Base-by-base conservation (phyloP, 2,797 vertebrate genomes). In the Selene dorsalis region DNA sequence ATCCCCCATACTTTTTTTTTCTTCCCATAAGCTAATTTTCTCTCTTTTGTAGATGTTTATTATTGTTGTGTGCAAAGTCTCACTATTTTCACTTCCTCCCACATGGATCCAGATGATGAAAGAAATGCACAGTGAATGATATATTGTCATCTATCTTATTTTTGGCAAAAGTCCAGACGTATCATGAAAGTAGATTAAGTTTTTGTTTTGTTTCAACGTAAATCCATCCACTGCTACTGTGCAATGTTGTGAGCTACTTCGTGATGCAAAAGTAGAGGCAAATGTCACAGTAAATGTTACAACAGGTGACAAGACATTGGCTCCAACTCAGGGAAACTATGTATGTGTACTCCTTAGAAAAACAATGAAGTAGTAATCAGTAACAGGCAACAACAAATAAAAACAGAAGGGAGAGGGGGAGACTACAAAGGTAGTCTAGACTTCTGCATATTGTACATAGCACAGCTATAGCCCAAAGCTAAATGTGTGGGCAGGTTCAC, bases 61-160 rank as follows among this genome's bases (percentile, higher is more conserved):
- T 83, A 86, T 76, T 79, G 69, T 82, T 70, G 76, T 70, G 60
- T 43, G 64, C 41, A 30, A 55, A 26, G 77, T 78, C 83, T 82
- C 3, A 17, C n/a, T 59, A 52, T 75, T 83, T 82, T 69, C 28
- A 48, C 16, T 77, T 73, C 41, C 43, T 80, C 69, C 68, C 56
- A 68, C 52, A 11, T 35, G 35, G 18, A 64, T 57, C 39, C 57
- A 70, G 26, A 39, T 28, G 28, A 69, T 24, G 30, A 47, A 53
- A 47, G 35, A 48, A 63, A 64, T 62, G 13, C 20, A 57, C 5
- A 8, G 5, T 22, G 41, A 73, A 63, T 20, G 39, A 28, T 30
- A 53, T 13, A 38, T 7, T 69, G 14, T 39, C 12, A 55, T n/a
- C 2, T 18, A 7, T 48, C 22, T 16, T n/a, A 14, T 63, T 69